Conservation (phyloP, 2,113 vertebrate species). For the Emydocephalus ijimae region DNA sequence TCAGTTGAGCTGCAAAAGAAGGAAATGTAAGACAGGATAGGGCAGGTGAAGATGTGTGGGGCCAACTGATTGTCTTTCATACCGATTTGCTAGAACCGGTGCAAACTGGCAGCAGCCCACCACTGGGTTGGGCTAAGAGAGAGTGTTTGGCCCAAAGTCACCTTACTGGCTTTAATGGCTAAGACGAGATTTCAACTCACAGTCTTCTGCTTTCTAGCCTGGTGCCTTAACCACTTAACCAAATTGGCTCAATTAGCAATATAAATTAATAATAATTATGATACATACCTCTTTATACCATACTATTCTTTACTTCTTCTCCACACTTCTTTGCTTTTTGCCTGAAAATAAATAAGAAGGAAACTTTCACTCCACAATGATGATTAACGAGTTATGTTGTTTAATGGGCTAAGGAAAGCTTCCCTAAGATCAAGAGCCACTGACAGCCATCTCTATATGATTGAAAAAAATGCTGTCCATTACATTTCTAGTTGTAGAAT, state of each 20-base stretch:
- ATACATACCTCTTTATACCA: background rate
- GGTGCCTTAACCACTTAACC: too few relatives aligned
- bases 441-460: background rate
- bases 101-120: too few relatives aligned
- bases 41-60: too few relatives aligned
- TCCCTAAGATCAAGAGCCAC: background rate
- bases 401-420: background rate
- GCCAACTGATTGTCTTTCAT: too few relatives aligned
- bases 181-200: background rate
- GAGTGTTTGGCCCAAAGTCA: background rate
- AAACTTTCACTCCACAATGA: background rate
- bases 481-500: background rate
- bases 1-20: too few relatives aligned
- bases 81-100: too few relatives aligned
- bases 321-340: background rate
- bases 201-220: background rate
- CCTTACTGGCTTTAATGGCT: background rate
- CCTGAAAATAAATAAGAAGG: background rate
- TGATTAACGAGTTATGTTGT: background rate
- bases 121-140: background rate
- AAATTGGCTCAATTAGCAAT: background rate
- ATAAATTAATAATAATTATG: background rate
- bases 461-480: background rate
- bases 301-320: background rate
- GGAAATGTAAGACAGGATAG: too few relatives aligned